Evolutionary conservation across 2,888 invertebrate genomes (phyloP).

Genomic region (Platerodrilus igneus): DNA sequence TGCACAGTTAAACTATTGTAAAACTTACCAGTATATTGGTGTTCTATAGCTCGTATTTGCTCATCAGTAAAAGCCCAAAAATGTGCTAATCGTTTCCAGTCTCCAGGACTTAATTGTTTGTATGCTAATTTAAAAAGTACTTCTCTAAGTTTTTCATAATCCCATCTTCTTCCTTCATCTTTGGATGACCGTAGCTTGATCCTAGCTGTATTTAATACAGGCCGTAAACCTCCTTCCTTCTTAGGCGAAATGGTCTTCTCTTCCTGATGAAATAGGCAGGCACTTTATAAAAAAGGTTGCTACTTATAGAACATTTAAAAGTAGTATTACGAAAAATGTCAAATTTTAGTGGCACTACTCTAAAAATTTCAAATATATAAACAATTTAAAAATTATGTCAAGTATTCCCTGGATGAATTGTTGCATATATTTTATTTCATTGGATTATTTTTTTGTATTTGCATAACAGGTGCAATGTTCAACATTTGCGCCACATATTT

Average conservation of each 20-base stretch:
- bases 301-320: slow-evolving; percentile 23
- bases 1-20: no score
- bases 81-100: slow-evolving; percentile 62
- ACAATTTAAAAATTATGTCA: no score
- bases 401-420: no score
- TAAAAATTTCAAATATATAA: no score
- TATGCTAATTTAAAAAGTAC: slow-evolving; percentile 55
- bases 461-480: no score
- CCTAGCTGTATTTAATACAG: slow-evolving; percentile 37
- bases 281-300: slow-evolving; percentile 25
- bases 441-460: no score
- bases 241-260: slow-evolving; percentile 30
- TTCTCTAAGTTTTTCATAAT: slow-evolving; percentile 47
- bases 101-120: slow-evolving; percentile 57
- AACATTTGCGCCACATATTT: no score
- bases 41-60: slow-evolving; percentile 64
- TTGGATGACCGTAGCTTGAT: slow-evolving; percentile 35
- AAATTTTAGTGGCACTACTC: no score
- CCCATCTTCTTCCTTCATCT: slow-evolving; percentile 32
- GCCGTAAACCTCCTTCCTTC: slow-evolving; percentile 33
- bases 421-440: no score
- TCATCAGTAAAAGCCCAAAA: slow-evolving; percentile 67
- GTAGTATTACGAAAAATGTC: no score
- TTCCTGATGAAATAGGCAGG: slow-evolving; percentile 32
- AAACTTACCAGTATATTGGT: slow-evolving; percentile 68